A percentile compares a stretch with the other conserved stretches of the same genome.
Conservation (phyloP, 2,113 vertebrate species). For the Crotalus horridus region DNA sequence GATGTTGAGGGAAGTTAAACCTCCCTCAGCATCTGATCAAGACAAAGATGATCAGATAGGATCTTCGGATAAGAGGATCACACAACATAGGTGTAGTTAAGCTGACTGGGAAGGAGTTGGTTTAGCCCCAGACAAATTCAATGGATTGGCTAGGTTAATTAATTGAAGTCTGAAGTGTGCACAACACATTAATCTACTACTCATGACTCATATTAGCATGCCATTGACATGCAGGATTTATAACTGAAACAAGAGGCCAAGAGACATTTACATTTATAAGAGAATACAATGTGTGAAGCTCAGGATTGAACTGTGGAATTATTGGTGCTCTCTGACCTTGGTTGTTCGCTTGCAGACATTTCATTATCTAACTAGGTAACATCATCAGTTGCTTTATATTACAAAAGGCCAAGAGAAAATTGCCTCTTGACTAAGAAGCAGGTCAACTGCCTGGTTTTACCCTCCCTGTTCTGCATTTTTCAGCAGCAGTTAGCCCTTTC, state of each 20-base stretch:
- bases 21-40: not conserved
- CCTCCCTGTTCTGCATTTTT: not conserved
- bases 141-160: not conserved
- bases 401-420: not conserved
- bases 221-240: not conserved
- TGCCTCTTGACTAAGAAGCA: not conserved
- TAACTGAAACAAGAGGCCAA: not conserved
- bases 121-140: not conserved
- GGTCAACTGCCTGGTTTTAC: not conserved
- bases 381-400: not conserved
- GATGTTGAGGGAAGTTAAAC: not conserved
- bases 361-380: not conserved
- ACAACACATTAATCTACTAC: not conserved
- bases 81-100: not conserved
- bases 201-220: not conserved
- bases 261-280: not conserved
- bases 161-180: not conserved
- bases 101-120: not conserved
- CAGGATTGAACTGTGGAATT: not conserved
- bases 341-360: not conserved
- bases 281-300: not conserved
- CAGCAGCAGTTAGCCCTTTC: not conserved
- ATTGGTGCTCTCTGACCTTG: not conserved
- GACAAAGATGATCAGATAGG: not conserved
- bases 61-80: not conserved